Evolutionary conservation across 2,888 invertebrate genomes (phyloP), one percentile per base, ranked within the genome.

Genomic region (Alentia gelatinosa): DNA sequence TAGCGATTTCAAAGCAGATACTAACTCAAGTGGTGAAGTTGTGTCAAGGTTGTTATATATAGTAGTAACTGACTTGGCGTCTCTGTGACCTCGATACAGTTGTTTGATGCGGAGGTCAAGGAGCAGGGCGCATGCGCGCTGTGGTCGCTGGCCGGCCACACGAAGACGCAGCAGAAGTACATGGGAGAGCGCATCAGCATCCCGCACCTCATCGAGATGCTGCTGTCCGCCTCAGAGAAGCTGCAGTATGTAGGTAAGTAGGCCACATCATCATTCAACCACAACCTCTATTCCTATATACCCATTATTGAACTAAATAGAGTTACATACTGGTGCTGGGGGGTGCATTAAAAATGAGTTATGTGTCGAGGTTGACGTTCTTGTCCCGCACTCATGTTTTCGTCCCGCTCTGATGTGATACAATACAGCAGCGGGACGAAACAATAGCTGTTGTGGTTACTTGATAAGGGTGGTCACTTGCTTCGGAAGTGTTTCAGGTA

Each of bases 61-160:
- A 56, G 3, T 4, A 4, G 19, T 19, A n/a, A n/a, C 56, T 56
- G 19, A 56, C 1, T 56, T 3, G 3, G 19, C n/a, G 56, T 42
- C 9, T 79, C 26, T 79, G 79, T 37, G n/a, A n/a, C n/a, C 15
- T 79, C 39, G 1, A 12, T 86, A 15, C 26, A 86, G 50, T 23
- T 47, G 86, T 86, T 86, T 30, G 86, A 86, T 30, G 47, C 42
- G 12, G 95, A 95, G 91, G 95, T 96, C 40, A 93, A 95, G 79
- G 96, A 96, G 91, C 96, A 96, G 92, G 96, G 95, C 0, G 96
- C 96, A 0, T 95, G 95, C 92, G 94, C 96, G 1, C 92, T 96
- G 89, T 96, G 96, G 96, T 94, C 96, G 0, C 92, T 96, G 91
- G 96, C 96, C 23, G 96, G 96, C 3, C 93, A 94, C 91, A 96